phyloP scores from a whole-genome alignment of 2,113 vertebrate species.

The Galemys pyrenaicus region DNA sequence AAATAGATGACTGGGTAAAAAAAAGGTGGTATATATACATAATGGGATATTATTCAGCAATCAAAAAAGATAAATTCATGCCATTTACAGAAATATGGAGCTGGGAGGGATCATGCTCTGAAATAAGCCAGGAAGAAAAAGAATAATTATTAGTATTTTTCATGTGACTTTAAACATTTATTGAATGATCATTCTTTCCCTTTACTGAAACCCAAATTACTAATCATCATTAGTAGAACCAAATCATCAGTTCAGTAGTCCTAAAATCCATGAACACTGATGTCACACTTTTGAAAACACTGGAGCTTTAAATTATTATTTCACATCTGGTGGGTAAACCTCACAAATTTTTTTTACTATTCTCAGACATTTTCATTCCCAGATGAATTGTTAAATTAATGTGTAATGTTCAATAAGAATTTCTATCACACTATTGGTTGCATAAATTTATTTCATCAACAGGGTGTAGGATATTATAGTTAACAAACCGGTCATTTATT shows the following conservation, averaged over 20 bases:
- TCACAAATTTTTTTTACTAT: background rate
- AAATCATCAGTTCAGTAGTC: constrained; percentile 5
- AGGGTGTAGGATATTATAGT: background rate
- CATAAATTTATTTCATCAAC: constrained; percentile 25
- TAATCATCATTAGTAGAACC: background rate
- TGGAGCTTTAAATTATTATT: constrained; percentile 23
- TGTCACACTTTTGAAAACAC: background rate
- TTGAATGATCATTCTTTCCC: background rate
- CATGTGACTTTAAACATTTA: background rate
- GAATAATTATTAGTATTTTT: constrained; percentile 43
- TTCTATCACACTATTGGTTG: background rate
- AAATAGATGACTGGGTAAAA: no score
- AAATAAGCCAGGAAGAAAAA: no score
- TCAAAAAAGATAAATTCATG: no score
- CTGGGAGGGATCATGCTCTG: no score
- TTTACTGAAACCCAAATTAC: constrained; percentile 40
- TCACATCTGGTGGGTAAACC: background rate
- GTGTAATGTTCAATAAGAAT: constrained; percentile 20
- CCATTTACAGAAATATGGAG: no score
- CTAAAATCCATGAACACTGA: background rate
- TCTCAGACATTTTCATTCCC: background rate
- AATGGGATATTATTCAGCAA: no score
- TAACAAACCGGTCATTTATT: background rate
- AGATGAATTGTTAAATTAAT: constrained; percentile 17
- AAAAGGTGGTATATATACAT: no score